A percentile compares a stretch with the other conserved stretches of the same genome.
phyloP scores from a whole-genome alignment of 2,797 vertebrate species.

The Tapera naevia region DNA sequence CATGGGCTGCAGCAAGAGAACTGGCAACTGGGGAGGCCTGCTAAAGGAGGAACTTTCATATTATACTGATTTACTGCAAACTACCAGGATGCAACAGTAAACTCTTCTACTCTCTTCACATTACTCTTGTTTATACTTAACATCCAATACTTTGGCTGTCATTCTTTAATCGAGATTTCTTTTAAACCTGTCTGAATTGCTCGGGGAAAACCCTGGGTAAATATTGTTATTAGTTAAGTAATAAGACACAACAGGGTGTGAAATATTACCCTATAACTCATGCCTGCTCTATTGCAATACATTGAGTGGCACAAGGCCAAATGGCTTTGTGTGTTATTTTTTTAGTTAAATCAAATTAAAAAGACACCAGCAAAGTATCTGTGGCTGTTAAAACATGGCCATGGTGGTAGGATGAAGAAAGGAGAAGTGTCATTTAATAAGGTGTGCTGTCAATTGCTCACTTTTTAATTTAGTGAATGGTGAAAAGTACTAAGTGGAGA shows the following conservation, averaged over 20 bases:
- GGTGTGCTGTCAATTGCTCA: slow-evolving; percentile 39
- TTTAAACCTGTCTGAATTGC: slow-evolving; percentile 64
- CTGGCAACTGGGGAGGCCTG: neutral
- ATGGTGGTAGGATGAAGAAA: neutral
- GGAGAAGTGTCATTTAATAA: slow-evolving; percentile 31
- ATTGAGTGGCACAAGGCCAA: slow-evolving; percentile 69
- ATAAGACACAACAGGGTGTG: slow-evolving; percentile 73
- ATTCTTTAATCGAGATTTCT: slow-evolving; percentile 78
- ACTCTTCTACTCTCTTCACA: slow-evolving; percentile 67
- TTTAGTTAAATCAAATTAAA: slow-evolving; percentile 73
- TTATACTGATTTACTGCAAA: slow-evolving; percentile 70
- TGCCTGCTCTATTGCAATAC: slow-evolving; percentile 25
- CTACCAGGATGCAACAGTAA: slow-evolving; percentile 65
- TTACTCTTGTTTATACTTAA: slow-evolving; percentile 77
- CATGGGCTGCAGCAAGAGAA: neutral
- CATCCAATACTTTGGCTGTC: slow-evolving; percentile 73
- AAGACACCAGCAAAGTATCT: slow-evolving; percentile 61
- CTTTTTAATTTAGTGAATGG: slow-evolving; percentile 57
- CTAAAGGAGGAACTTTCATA: slow-evolving; percentile 53
- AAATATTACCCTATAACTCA: slow-evolving; percentile 73
- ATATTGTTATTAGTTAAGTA: slow-evolving; percentile 77
- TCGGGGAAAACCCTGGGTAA: slow-evolving; percentile 71
- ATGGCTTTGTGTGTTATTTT: slow-evolving; percentile 65
- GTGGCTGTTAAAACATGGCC: slow-evolving; percentile 41
- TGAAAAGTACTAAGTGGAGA: slow-evolving; percentile 43